Conservation (phyloP, 2,888 invertebrate species). For the Microctonus aethiopoides region DNA sequence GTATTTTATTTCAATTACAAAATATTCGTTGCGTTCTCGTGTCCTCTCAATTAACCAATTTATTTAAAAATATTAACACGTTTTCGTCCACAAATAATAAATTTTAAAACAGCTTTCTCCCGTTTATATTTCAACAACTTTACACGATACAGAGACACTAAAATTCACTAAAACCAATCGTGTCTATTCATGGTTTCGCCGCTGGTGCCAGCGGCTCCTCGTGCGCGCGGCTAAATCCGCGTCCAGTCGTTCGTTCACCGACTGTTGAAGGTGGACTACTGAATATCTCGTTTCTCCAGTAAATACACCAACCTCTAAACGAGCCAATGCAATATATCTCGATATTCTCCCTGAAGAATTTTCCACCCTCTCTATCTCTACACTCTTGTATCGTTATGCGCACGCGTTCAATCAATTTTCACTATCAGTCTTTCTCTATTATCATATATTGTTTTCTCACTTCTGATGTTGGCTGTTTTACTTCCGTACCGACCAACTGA, state of each 20-base stretch:
- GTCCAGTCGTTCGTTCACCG: conserved; percentile 21
- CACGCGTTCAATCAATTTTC: conserved; percentile 3
- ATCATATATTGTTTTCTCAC: not conserved
- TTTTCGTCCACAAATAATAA: no score
- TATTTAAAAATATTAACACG: no score
- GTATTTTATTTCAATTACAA: conserved; percentile 10
- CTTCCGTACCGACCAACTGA: conserved; percentile 6
- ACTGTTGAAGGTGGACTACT: conserved; percentile 14
- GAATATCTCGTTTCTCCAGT: conserved; percentile 5
- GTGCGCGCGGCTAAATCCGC: conserved; percentile 10
- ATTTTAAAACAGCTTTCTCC: no score
- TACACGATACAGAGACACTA: conserved; percentile 4
- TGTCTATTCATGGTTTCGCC: conserved; percentile 27
- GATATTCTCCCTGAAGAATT: conserved; percentile 1
- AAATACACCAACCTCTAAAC: not conserved
- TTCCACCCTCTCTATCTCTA: conserved; percentile 5
- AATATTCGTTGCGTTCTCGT: not conserved
- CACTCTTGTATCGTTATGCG: not conserved
- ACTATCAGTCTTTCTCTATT: not conserved
- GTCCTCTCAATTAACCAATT: not conserved
- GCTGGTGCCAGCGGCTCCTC: conserved; percentile 9
- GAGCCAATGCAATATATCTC: not conserved
- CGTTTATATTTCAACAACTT: not conserved
- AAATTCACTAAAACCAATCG: conserved; percentile 33
- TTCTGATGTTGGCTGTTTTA: not conserved